These are phyloP conservation scores for Conopomorpha cramerella DNA, from an alignment of 1,140 invertebrate species.

Conservation along the genomic window DNA sequence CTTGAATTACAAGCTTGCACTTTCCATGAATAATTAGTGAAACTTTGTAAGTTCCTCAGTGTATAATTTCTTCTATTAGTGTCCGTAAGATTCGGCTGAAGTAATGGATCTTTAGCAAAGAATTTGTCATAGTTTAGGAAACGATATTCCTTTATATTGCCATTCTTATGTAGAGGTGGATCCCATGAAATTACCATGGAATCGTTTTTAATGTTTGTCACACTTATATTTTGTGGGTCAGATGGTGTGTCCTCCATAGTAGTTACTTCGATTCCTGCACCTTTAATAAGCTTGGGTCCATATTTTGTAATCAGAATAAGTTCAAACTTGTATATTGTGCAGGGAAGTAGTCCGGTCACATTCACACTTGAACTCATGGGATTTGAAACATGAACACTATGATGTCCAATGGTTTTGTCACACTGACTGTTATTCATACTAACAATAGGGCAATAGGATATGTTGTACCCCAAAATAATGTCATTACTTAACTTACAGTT, in stretches of 20 bases:
- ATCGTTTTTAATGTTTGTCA: slow-evolving; percentile 69
- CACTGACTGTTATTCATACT: slow-evolving; percentile 48
- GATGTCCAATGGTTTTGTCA: slow-evolving; percentile 37
- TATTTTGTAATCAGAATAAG: slow-evolving; percentile 74
- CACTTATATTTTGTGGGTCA: slow-evolving; percentile 56
- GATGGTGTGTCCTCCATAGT: slow-evolving; percentile 76
- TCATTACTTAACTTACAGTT: slow-evolving; percentile 72
- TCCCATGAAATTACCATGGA: slow-evolving; percentile 72
- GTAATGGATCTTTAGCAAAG: slow-evolving; percentile 8
- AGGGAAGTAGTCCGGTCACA: slow-evolving; percentile 69
- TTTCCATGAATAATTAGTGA: slow-evolving; percentile 68
- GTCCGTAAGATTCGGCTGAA: slow-evolving; percentile 20
- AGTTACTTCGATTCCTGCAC: slow-evolving; percentile 68
- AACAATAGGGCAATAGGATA: slow-evolving; percentile 70
- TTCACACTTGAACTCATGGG: slow-evolving; percentile 40
- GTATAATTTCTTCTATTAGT: slow-evolving; percentile 24
- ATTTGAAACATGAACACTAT: slow-evolving; percentile 24
- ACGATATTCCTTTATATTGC: slow-evolving; percentile 73
- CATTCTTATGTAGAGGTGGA: slow-evolving; percentile 72
- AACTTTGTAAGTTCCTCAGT: slow-evolving; percentile 41
- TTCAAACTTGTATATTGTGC: slow-evolving; percentile 76
- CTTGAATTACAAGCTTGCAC: slow-evolving; percentile 72
- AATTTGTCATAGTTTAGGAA: slow-evolving; percentile 53
- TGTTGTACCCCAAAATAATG: slow-evolving; percentile 67
- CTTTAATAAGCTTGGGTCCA: slow-evolving; percentile 70